A percentile compares a stretch with the other conserved stretches of the same genome.
phyloP scores from a whole-genome alignment of 2,888 invertebrate genomes.

The Athripsodes cinereus region DNA sequence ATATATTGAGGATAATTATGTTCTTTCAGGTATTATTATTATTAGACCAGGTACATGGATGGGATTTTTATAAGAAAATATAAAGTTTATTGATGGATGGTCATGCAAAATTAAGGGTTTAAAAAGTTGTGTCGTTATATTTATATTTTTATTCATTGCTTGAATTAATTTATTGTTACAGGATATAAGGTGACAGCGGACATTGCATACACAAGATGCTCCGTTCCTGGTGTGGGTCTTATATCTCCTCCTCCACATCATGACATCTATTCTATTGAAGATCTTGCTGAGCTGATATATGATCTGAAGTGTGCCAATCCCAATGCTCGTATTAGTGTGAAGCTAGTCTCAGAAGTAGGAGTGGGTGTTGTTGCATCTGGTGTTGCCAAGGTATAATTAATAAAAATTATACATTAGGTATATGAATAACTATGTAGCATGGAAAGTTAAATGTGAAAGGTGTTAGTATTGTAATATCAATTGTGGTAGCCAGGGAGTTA shows the following conservation, averaged over 20 bases:
- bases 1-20: too few species aligned
- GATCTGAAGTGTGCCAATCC: conserved; percentile 98
- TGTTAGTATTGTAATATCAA: neutral
- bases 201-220: conserved; percentile 92
- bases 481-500: neutral
- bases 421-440: too few species aligned
- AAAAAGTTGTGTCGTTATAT: too few species aligned
- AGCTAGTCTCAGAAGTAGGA: conserved; percentile 96
- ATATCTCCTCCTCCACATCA: conserved; percentile 99
- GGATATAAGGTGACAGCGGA: conserved; percentile 84
- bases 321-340: conserved; percentile 89
- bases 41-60: too few species aligned
- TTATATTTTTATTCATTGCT: too few species aligned
- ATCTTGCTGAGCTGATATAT: conserved; percentile 95
- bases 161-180: conserved; percentile 29
- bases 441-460: neutral
- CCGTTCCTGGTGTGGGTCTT: conserved; percentile 93
- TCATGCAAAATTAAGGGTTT: too few species aligned
- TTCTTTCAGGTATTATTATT: too few species aligned
- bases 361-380: conserved; percentile 99
- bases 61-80: too few species aligned
- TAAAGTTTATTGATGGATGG: too few species aligned
- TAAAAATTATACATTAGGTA: too few species aligned
- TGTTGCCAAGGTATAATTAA: conserved; percentile 84
- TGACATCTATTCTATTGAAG: conserved; percentile 99